phyloP scores from a whole-genome alignment of 2,888 invertebrate species.

The Cerceris rybyensis region DNA sequence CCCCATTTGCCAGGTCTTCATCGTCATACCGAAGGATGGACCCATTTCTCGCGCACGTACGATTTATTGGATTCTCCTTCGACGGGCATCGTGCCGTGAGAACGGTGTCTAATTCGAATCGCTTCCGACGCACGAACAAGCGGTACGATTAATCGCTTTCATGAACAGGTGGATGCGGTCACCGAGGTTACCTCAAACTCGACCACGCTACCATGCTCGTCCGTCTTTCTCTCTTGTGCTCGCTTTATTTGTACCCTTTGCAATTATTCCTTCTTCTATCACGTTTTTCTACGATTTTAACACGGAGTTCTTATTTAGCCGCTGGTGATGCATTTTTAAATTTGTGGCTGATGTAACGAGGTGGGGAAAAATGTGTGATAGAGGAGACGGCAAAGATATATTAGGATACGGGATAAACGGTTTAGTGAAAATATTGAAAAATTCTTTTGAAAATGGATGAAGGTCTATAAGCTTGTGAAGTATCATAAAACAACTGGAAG shows the following conservation, averaged over 20 bases:
- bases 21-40: slow-evolving; percentile 13
- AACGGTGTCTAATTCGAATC: slow-evolving; percentile 64
- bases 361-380: no score
- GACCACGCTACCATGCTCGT: background rate
- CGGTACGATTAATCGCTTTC: slow-evolving; percentile 63
- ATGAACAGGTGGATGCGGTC: slow-evolving; percentile 60
- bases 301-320: background rate
- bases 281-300: background rate
- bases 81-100: slow-evolving; percentile 51
- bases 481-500: no score
- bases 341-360: no score
- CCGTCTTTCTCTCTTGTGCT: background rate
- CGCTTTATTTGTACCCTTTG: background rate
- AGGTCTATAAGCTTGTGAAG: no score
- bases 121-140: slow-evolving; percentile 52
- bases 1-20: background rate
- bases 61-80: slow-evolving; percentile 67
- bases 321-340: no score
- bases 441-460: no score
- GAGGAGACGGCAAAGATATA: no score
- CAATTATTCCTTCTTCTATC: background rate
- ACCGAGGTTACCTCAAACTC: slow-evolving; percentile 41
- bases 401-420: no score
- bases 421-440: no score
- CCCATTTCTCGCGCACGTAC: slow-evolving; percentile 54